Conservation (phyloP, 2,797 vertebrate species). For the Pangasius mekongensis region DNA sequence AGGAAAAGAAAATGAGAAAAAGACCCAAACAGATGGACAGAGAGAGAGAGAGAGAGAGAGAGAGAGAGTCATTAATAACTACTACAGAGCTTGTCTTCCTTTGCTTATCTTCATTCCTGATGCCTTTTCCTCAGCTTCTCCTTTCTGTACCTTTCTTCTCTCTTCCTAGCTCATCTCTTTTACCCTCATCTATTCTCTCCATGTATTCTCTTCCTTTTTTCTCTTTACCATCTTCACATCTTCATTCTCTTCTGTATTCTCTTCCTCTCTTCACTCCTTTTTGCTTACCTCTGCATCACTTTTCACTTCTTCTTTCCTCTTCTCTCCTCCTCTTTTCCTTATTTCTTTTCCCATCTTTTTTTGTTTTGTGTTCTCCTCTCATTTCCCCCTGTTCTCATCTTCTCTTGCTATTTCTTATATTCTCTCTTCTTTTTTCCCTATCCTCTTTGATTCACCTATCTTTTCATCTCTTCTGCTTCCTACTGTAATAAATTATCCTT, state of each 20-base stretch:
- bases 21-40: too few species aligned
- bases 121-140: neutral
- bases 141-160: neutral
- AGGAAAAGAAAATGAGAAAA: neutral
- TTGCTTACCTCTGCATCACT: neutral
- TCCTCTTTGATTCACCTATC: slow-evolving; percentile 10
- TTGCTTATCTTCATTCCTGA: neutral
- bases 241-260: neutral
- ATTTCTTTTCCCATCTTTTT: neutral
- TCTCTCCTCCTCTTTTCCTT: neutral
- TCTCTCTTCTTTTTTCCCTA: slow-evolving; percentile 10
- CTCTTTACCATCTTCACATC: too few species aligned
- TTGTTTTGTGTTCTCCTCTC: neutral
- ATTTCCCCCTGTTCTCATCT: neutral
- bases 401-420: neutral
- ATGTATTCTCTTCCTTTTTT: neutral
- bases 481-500: slow-evolving; percentile 81
- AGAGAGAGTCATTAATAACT: neutral
- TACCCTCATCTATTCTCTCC: neutral
- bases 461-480: slow-evolving; percentile 30
- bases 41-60: neutral
- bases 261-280: neutral
- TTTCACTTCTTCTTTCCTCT: neutral
- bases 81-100: neutral
- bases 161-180: slow-evolving; percentile 11